Evolutionary conservation across 53 echinoderm and acorn worm genomes (phyloP).

Genomic region (Temnopleurus reevesii): DNA sequence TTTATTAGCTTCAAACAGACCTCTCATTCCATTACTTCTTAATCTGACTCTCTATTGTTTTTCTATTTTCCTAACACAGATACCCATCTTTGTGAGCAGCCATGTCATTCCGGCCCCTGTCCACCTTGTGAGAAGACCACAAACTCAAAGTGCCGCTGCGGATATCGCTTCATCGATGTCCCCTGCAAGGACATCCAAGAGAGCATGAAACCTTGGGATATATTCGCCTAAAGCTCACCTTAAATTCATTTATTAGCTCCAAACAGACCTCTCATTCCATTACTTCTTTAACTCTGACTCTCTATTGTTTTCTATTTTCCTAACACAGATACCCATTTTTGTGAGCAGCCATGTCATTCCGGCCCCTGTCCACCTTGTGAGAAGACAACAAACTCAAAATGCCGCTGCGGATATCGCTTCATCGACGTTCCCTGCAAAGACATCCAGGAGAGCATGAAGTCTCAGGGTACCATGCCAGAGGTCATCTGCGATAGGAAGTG

Average conservation of each 20-base stretch:
- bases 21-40: no score
- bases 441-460: constrained; percentile 35
- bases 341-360: constrained; percentile 77
- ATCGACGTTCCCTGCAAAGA: constrained; percentile 81
- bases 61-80: no score
- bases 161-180: constrained; percentile 84
- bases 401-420: constrained; percentile 91
- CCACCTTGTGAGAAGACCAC: constrained; percentile 70
- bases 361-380: constrained; percentile 76
- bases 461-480: constrained; percentile 21
- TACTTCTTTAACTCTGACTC: no score
- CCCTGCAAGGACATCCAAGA: constrained; percentile 68
- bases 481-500: constrained; percentile 90
- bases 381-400: constrained; percentile 71
- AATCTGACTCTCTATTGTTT: no score
- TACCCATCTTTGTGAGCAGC: constrained; percentile 75
- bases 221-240: no score
- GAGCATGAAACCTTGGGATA: no score
- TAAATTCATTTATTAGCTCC: no score
- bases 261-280: no score
- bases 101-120: constrained; percentile 83
- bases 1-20: no score
- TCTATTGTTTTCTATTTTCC: no score
- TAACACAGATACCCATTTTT: constrained; percentile 77
- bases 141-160: constrained; percentile 86